Evolutionary conservation across 2,888 invertebrate species (phyloP), one percentile per base, ranked within the genome.

Genomic region (Ophonus ardosiacus): DNA sequence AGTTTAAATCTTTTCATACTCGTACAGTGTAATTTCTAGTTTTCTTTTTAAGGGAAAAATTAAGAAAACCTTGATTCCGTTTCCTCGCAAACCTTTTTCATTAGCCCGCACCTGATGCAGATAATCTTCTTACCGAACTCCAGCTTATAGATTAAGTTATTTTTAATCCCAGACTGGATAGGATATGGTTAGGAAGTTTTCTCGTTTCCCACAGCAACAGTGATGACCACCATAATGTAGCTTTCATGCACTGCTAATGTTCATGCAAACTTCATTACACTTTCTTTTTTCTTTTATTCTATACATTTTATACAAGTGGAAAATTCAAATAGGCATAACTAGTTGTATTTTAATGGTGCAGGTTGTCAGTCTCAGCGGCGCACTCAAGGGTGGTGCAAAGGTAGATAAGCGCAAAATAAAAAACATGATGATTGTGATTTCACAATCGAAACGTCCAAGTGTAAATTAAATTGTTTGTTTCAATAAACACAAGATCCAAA

Each of bases 51-150:
- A 24, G 13, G n/a, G 61, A 63, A 80, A 79, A 81, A 81, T 81
- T 81, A 81, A 81, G 63, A 63, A 61, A 81, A 81, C 56, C 31
- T 81, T 68, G 81, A 68, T 81, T 81, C 57, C 61, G 80, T 80
- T 61, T 18, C 80, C 15, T 61, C 78, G 78, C 21, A 31, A 57
- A 78, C 81, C 78, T 85, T 80, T 84, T 85, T 85, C 85, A 85
- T 85, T 85, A 85, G 68, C 80, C 65, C 43, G 85, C 85, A 85
- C 79, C 85, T 85, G 85, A 85, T 79, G 78, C 65, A 78, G 84
- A 79, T 85, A 85, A 85, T 85, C 85, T 80, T 85, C 85, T 85
- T 80, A 57, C 68, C 59, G 65, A 76, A 84, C 79, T 78, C 65
- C 38, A 65, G 71, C 80, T 85, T 85, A 80, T 80, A 43, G 85